These are phyloP conservation scores for Lasioglossum oenotherae DNA, from an alignment of 2,888 invertebrate species.

Conservation along the genomic window DNA sequence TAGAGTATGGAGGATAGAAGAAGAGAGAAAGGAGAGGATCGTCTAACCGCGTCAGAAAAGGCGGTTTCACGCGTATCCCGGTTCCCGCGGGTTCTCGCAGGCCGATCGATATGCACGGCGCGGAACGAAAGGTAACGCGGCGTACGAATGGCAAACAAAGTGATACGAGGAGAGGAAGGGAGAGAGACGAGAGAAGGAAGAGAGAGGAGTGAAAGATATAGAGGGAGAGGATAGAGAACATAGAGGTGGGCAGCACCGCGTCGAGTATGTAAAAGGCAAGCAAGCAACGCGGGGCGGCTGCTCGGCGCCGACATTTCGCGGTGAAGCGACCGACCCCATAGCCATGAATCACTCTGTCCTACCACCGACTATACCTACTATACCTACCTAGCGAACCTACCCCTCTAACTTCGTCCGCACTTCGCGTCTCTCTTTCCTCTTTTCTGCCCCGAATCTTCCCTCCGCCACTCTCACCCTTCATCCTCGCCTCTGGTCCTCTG, in stretches of 20 bases:
- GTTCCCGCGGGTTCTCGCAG: conserved; percentile 37
- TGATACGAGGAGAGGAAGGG: conserved; percentile 58
- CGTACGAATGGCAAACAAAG: conserved; percentile 69
- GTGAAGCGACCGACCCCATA: conserved; percentile 78
- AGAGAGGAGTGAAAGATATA: not conserved
- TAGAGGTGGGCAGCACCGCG: conserved; percentile 44
- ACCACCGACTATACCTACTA: conserved; percentile 75
- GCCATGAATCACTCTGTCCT: conserved; percentile 80
- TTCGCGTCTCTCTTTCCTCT: conserved; percentile 34
- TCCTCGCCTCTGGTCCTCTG: conserved; percentile 34
- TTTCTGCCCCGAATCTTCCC: conserved; percentile 5
- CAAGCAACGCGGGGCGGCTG: conserved; percentile 69
- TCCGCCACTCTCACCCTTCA: conserved; percentile 35
- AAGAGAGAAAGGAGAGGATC: conserved; percentile 11
- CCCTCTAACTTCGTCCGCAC: conserved; percentile 55
- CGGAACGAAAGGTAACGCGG: conserved; percentile 62
- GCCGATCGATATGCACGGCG: conserved; percentile 67
- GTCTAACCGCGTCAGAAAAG: conserved; percentile 34
- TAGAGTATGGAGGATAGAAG: not conserved
- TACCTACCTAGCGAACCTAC: conserved; percentile 56
- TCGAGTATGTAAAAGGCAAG: conserved; percentile 71
- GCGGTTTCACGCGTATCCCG: conserved; percentile 37
- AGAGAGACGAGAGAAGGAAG: conserved; percentile 10
- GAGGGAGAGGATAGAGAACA: conserved; percentile 29
- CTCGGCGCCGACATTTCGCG: conserved; percentile 79